Evolutionary conservation across 2,797 vertebrate genomes (phyloP), one percentile per base, ranked within the genome.

Genomic region (Bryconaethiops microstoma): DNA sequence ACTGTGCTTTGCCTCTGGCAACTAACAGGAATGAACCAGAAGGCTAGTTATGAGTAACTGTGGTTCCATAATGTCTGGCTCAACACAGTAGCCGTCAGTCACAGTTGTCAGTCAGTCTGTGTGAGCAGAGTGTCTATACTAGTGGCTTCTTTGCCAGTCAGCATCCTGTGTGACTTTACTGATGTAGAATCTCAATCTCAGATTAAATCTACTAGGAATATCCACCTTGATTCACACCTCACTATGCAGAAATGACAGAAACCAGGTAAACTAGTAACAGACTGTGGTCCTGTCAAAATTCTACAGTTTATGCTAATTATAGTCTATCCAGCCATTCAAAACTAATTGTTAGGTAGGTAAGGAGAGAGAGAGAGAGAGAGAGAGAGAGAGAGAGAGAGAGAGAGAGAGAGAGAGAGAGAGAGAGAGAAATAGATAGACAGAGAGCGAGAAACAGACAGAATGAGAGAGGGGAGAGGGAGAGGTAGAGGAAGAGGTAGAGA

Each of bases 401-500:
- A 78, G 10, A 5, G 42, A 42, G 42, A 42, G 9, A 42, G 42
- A 42, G 9, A 5, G 42, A 42, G 5, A 42, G 42, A 42, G 13
- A 6, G 0, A 82, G 84, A 48, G 52, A 64, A 1, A 78, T 9
- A 45, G 23, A 74, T 5, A 39, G 68, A 40, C 17, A 52, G n/a
- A 7, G 1, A 48, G 23, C 63, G 65, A 68, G 45, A 63, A n/a
- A n/a, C n/a, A n/a, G n/a, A n/a, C n/a, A n/a, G n/a, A n/a, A n/a
- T n/a, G 8, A 48, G n/a, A 50, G 23, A 23, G 14, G n/a, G n/a
- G n/a, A n/a, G n/a, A n/a, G n/a, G n/a, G n/a, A n/a, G 67, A 70
- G 13, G 83, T 5, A 6, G 0, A 82, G 84, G 42, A 48, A 64
- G 79, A 71, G 57, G 74, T 19, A 83, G 68, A 25, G 23, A 54